A percentile compares a stretch with the other conserved stretches of the same genome.
Evolutionary conservation across 1,140 invertebrate genomes (phyloP).

Genomic region (Palaemon carinicauda): DNA sequence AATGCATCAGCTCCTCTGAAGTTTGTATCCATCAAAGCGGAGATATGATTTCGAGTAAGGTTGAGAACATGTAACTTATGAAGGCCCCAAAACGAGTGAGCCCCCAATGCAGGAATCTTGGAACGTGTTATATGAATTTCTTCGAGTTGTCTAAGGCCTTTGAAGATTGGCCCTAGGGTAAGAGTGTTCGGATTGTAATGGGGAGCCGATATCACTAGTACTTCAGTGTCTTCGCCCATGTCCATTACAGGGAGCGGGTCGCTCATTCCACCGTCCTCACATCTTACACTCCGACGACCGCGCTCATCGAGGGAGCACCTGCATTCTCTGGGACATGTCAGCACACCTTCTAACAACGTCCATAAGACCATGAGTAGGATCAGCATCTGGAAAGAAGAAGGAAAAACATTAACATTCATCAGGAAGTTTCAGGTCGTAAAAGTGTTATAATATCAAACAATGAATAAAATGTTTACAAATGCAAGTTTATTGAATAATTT

Average conservation of each 20-base stretch:
- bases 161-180: slow-evolving; percentile 78
- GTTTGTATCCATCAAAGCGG: slow-evolving; percentile 69
- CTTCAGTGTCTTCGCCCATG: slow-evolving; percentile 72
- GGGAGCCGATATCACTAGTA: slow-evolving; percentile 77
- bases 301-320: slow-evolving; percentile 62
- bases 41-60: slow-evolving; percentile 80
- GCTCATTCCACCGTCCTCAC: slow-evolving; percentile 71
- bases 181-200: slow-evolving; percentile 72
- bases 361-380: slow-evolving; percentile 20
- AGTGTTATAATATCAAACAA: no score
- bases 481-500: neutral
- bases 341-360: neutral
- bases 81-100: slow-evolving; percentile 80
- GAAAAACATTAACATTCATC: no score
- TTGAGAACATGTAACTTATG: slow-evolving; percentile 75
- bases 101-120: slow-evolving; percentile 79
- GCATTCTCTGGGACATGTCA: slow-evolving; percentile 62
- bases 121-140: slow-evolving; percentile 80
- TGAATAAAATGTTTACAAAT: no score
- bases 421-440: no score
- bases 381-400: slow-evolving; percentile 24
- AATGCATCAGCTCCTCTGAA: slow-evolving; percentile 65
- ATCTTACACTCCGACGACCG: slow-evolving; percentile 64
- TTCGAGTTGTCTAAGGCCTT: slow-evolving; percentile 73
- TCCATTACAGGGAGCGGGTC: slow-evolving; percentile 70